Conservation (phyloP, 2,113 vertebrate species). For the Pongo pygmaeus region DNA sequence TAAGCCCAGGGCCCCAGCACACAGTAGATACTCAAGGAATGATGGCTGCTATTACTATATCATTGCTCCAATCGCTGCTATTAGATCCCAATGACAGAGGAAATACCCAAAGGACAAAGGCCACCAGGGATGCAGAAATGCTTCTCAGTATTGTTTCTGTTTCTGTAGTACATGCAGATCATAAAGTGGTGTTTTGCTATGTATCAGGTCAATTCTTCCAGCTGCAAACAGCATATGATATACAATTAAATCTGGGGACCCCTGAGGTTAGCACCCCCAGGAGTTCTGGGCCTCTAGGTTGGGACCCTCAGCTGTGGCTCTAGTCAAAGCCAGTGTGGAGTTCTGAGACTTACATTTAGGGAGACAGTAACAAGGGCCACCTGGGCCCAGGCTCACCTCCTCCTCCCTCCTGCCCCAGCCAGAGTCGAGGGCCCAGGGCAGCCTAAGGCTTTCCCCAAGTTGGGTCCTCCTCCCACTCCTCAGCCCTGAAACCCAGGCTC, state of each 20-base stretch:
- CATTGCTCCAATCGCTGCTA: accelerated
- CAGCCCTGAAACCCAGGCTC: not conserved
- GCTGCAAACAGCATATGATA: accelerated
- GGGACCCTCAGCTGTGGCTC: accelerated
- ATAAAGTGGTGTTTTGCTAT: accelerated
- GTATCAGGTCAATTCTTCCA: accelerated
- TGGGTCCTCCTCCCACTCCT: too few relatives aligned
- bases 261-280: not conserved
- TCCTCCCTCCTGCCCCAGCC: too few relatives aligned
- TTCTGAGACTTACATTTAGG: not conserved
- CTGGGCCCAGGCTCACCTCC: not conserved
- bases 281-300: not conserved
- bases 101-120: accelerated
- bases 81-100: not conserved
- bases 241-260: not conserved
- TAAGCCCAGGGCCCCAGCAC: not conserved
- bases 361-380: too few relatives aligned
- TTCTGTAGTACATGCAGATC: too few relatives aligned
- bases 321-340: not conserved
- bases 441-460: not conserved
- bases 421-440: not conserved
- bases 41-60: not conserved
- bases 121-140: not conserved
- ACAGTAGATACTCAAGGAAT: not conserved
- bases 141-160: not conserved